A percentile compares a stretch with the other conserved stretches of the same genome.
Conservation (phyloP, 35 echinoderm and acorn worm species). For the Ophioderma brevispina region DNA sequence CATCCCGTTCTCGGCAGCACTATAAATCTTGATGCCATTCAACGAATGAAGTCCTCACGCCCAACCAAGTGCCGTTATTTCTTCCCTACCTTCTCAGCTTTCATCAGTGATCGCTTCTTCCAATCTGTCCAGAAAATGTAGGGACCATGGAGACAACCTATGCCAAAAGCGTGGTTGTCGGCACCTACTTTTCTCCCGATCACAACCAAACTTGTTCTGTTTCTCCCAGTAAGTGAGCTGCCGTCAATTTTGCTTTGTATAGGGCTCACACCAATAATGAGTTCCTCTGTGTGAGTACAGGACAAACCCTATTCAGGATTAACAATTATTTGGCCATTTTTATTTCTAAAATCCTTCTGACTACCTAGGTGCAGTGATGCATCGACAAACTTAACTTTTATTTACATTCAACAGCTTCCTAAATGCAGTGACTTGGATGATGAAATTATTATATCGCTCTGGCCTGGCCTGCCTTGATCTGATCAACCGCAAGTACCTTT, state of each 20-base stretch:
- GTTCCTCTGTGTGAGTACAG: too few relatives aligned
- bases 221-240: slow-evolving; percentile 4
- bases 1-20: neutral
- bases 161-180: slow-evolving; percentile 55
- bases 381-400: too few relatives aligned
- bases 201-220: slow-evolving; percentile 34
- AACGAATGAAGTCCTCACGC: slow-evolving; percentile 43
- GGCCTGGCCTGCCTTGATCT: too few relatives aligned
- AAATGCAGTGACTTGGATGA: too few relatives aligned
- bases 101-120: slow-evolving; percentile 57
- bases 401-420: too few relatives aligned
- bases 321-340: too few relatives aligned
- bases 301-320: too few relatives aligned
- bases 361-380: too few relatives aligned
- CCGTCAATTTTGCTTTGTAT: slow-evolving; percentile 65
- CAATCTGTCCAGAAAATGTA: slow-evolving; percentile 93
- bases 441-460: too few relatives aligned
- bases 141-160: slow-evolving; percentile 31
- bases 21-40: slow-evolving; percentile 63
- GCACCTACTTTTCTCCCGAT: slow-evolving; percentile 6
- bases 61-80: slow-evolving; percentile 1
- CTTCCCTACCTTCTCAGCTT: slow-evolving; percentile 46
- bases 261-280: slow-evolving; percentile 96
- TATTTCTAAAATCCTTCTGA: too few relatives aligned
- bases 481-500: too few relatives aligned